Percentiles rank a stretch among this genome's conserved stretches.
These are phyloP conservation scores for Dromaius novaehollandiae DNA, from an alignment of 2,113 vertebrate genomes.

Conservation along the genomic window DNA sequence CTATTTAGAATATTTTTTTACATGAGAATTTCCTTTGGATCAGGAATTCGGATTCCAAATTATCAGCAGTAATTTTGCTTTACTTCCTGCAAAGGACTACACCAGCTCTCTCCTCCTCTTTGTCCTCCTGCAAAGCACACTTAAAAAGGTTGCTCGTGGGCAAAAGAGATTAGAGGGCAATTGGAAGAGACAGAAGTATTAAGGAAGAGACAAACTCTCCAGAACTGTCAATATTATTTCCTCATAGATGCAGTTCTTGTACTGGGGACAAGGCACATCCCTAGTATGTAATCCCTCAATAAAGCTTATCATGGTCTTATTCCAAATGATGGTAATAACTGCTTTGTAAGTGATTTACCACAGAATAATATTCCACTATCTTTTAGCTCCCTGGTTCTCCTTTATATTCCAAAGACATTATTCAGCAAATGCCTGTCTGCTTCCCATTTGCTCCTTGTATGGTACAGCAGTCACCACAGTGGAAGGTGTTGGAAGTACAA, in stretches of 20 bases:
- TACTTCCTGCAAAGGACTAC: neutral
- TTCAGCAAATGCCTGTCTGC: slow-evolving; percentile 82
- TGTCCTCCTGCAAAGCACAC: neutral
- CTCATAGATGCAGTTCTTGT: neutral
- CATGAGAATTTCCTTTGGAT: neutral
- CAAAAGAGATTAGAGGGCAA: neutral
- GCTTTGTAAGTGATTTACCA: neutral
- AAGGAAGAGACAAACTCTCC: neutral
- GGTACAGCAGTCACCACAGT: slow-evolving; percentile 82
- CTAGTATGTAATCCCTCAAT: neutral
- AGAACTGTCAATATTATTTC: neutral
- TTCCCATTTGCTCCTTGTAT: slow-evolving; percentile 83
- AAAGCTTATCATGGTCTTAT: neutral
- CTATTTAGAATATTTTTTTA: neutral
- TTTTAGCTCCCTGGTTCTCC: neutral
- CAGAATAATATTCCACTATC: neutral
- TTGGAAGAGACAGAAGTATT: neutral
- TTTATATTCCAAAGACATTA: slow-evolving; percentile 75
- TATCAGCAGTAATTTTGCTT: neutral
- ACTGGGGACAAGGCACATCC: neutral
- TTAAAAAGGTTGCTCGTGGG: neutral
- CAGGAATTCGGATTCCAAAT: neutral
- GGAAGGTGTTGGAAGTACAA: slow-evolving; percentile 84
- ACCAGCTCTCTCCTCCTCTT: neutral
- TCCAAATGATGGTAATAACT: neutral